phyloP scores from a whole-genome alignment of 2,888 invertebrate genomes.

The Unio delphinus region DNA sequence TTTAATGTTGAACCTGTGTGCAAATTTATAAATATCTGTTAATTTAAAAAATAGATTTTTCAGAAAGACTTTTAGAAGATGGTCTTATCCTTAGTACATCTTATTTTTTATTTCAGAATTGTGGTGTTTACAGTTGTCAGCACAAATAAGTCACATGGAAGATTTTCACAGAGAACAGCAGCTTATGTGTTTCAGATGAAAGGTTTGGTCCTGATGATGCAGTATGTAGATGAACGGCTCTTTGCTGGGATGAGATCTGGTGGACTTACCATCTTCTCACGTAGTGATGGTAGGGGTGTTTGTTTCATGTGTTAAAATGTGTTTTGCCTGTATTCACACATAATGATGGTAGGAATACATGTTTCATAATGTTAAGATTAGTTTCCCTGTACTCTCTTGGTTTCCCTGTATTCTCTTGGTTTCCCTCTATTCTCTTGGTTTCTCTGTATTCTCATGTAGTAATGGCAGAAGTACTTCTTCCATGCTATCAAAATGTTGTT shows the following conservation, averaged over 20 bases:
- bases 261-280: conserved; percentile 81
- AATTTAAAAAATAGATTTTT: neutral
- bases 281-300: conserved; percentile 71
- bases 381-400: too few relatives aligned
- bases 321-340: too few relatives aligned
- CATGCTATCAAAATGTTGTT: too few relatives aligned
- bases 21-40: neutral
- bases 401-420: too few relatives aligned
- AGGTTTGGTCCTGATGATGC: conserved; percentile 79
- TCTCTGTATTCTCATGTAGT: too few relatives aligned
- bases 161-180: conserved; percentile 23
- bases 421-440: too few relatives aligned
- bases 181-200: conserved; percentile 37
- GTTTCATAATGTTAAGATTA: too few relatives aligned
- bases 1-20: neutral
- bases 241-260: conserved; percentile 90
- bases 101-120: conserved; percentile 37
- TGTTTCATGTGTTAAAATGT: too few relatives aligned
- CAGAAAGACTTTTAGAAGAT: neutral
- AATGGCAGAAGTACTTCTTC: too few relatives aligned
- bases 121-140: conserved; percentile 43
- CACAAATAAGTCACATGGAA: conserved; percentile 9
- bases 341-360: too few relatives aligned
- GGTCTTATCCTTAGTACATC: conserved; percentile 1
- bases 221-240: conserved; percentile 88